Conservation (phyloP, 2,113 vertebrate genomes). For the Oreochromis aureus region DNA sequence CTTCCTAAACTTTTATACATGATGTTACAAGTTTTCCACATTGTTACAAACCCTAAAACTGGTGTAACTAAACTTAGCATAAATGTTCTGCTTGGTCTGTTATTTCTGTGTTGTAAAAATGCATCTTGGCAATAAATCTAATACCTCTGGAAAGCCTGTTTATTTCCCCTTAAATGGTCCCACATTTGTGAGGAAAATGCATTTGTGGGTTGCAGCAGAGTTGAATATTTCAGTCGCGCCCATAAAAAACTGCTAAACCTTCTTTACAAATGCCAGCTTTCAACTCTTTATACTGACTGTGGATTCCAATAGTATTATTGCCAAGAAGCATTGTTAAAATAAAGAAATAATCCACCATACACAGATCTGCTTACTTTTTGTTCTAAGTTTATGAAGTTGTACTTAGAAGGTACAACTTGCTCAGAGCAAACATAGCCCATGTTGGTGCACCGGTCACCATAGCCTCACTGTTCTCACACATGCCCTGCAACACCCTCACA, state of each 20-base stretch:
- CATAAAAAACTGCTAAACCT: neutral
- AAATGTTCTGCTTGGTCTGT: neutral
- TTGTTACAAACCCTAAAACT: neutral
- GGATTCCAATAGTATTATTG: neutral
- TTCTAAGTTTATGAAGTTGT: neutral
- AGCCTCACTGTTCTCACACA: neutral
- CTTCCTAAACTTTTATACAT: neutral
- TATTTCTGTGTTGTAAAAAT: neutral
- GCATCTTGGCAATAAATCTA: neutral
- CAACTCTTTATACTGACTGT: neutral
- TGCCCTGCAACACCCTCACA: neutral
- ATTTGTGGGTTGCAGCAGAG: neutral
- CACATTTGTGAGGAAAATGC: neutral
- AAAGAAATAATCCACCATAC: neutral
- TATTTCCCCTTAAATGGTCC: neutral
- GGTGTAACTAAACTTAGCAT: neutral
- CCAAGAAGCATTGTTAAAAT: neutral
- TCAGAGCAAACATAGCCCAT: neutral
- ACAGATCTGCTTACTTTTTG: neutral
- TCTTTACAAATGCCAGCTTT: neutral
- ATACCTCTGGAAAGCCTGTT: neutral
- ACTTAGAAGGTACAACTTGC: neutral
- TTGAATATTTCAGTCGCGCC: neutral
- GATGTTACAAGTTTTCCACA: neutral
- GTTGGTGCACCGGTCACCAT: neutral